A percentile compares a stretch with the other conserved stretches of the same genome.
phyloP scores from a whole-genome alignment of 2,888 invertebrate species.

The Lasioglossum figueresi region DNA sequence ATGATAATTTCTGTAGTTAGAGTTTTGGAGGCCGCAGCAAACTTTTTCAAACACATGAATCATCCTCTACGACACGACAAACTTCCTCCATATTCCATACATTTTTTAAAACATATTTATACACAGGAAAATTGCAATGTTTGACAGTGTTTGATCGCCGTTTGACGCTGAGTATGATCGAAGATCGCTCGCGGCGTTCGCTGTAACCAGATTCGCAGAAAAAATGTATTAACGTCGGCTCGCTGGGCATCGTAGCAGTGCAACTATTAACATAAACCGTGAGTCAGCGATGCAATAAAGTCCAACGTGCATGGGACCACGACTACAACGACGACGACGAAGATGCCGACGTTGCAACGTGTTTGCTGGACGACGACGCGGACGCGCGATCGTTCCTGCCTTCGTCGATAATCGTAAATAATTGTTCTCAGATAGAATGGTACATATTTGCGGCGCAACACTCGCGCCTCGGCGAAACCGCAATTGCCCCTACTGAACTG shows the following conservation, averaged over 20 bases:
- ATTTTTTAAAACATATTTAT: no score
- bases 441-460: conserved; percentile 43
- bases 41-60: no score
- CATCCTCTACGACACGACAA: no score
- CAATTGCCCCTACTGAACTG: conserved; percentile 21
- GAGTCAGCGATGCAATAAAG: conserved; percentile 72
- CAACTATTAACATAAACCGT: conserved; percentile 48
- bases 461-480: background rate
- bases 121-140: no score
- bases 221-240: background rate
- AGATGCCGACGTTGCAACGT: conserved; percentile 1
- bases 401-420: conserved; percentile 54
- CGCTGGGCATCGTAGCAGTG: conserved; percentile 23
- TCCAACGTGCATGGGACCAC: conserved; percentile 60
- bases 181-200: conserved; percentile 16
- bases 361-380: conserved; percentile 34
- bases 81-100: background rate
- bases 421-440: conserved; percentile 49
- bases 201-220: background rate
- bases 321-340: background rate
- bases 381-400: background rate
- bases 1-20: background rate
- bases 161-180: background rate
- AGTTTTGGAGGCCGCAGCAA: background rate
- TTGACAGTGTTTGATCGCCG: background rate